These are phyloP conservation scores for Holotrichia oblita DNA, from an alignment of 1,140 invertebrate species.

Conservation along the genomic window DNA sequence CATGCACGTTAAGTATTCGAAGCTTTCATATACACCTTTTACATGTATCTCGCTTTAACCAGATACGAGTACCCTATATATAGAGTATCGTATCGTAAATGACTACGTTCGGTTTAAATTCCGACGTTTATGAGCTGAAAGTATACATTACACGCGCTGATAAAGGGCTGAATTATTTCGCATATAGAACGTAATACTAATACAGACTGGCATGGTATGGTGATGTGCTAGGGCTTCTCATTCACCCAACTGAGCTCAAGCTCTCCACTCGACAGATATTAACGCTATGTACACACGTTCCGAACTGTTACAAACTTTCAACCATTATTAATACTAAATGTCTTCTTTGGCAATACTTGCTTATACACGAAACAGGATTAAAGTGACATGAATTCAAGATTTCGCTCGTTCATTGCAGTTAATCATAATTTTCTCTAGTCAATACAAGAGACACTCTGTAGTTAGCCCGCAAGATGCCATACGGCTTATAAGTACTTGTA, in stretches of 20 bases:
- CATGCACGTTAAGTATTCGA: not conserved
- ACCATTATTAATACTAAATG: slow-evolving; percentile 5
- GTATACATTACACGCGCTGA: slow-evolving; percentile 31
- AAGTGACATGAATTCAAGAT: not conserved
- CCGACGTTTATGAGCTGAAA: slow-evolving; percentile 30
- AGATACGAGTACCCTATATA: not conserved
- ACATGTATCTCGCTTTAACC: not conserved
- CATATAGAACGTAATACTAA: not conserved
- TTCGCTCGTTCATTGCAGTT: not conserved
- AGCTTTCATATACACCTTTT: not conserved
- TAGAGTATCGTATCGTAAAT: not conserved
- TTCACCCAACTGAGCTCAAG: not conserved
- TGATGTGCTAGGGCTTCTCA: not conserved
- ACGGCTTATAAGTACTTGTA: too few relatives aligned
- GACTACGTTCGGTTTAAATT: slow-evolving; percentile 26
- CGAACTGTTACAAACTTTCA: slow-evolving; percentile 19
- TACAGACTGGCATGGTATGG: not conserved
- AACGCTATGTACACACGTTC: not conserved
- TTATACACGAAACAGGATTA: not conserved
- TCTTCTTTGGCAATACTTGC: not conserved
- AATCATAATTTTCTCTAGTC: too few relatives aligned
- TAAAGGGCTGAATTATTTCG: slow-evolving; percentile 22
- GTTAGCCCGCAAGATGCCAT: too few relatives aligned
- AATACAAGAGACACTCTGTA: too few relatives aligned
- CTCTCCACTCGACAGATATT: not conserved